Evolutionary conservation across 2,888 invertebrate species (phyloP).

Genomic region (Nysson spinosus): DNA sequence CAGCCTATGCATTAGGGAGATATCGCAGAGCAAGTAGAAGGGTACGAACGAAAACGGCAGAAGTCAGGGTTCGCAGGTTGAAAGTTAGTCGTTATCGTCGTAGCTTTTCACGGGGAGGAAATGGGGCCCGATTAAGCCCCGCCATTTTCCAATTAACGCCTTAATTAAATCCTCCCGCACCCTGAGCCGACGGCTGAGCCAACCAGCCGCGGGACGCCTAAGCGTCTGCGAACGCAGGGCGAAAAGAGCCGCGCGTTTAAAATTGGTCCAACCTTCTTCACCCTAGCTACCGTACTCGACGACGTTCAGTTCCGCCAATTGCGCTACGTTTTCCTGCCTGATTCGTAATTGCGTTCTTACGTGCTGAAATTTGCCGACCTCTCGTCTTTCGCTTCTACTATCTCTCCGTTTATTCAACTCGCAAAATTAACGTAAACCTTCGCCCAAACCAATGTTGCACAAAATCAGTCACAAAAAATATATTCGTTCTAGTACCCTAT

Average conservation of each 20-base stretch:
- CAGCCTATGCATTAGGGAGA: no score
- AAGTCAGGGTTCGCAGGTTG: constrained; percentile 55
- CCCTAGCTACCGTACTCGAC: constrained; percentile 10
- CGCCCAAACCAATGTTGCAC: no score
- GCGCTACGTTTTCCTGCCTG: constrained; percentile 55
- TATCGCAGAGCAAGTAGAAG: no score
- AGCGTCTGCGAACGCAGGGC: constrained; percentile 30
- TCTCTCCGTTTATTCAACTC: no score
- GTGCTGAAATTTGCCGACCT: constrained; percentile 51
- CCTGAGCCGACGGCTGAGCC: constrained; percentile 14
- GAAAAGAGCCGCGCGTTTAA: constrained; percentile 46
- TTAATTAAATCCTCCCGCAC: constrained; percentile 73
- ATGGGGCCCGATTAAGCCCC: constrained; percentile 73
- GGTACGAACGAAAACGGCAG: constrained; percentile 23
- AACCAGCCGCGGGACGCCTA: constrained; percentile 16
- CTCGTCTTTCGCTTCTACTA: constrained; percentile 27
- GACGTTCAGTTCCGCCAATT: constrained; percentile 56
- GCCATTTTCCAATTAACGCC: constrained; percentile 76
- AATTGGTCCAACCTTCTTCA: constrained; percentile 50
- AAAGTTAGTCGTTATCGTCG: constrained; percentile 72
- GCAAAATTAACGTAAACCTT: no score
- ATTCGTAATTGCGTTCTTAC: constrained; percentile 68
- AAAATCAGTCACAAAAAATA: no score
- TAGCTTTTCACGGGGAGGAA: constrained; percentile 69
- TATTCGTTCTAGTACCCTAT: no score